Evolutionary conservation across 1,140 invertebrate species (phyloP).

Genomic region (Lucilia sericata): DNA sequence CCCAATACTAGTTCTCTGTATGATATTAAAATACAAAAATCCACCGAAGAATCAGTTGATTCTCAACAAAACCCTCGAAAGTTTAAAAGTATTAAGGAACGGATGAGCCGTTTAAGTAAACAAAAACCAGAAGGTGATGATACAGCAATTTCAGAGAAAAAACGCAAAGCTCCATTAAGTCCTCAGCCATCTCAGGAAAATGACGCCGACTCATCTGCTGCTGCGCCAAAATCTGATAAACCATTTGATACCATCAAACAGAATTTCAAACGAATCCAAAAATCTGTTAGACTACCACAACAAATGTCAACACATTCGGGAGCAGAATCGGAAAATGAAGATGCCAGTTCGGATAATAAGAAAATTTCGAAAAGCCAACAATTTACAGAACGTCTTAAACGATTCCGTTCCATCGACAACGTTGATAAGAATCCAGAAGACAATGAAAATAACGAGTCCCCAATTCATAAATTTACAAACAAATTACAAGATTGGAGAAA

Average conservation of each 20-base stretch:
- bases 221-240: constrained; percentile 21
- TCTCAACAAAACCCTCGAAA: background rate
- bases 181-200: constrained; percentile 46
- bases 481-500: constrained; percentile 49
- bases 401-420: constrained; percentile 32
- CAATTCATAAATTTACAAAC: constrained; percentile 48
- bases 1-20: background rate
- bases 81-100: background rate
- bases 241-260: constrained; percentile 44
- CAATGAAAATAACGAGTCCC: constrained; percentile 48
- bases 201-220: background rate
- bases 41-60: background rate
- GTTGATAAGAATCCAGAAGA: constrained; percentile 50
- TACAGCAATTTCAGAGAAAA: constrained; percentile 3
- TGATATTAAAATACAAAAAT: background rate
- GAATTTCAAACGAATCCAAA: constrained; percentile 54
- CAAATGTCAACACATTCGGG: constrained; percentile 8
- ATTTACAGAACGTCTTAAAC: constrained; percentile 41
- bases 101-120: background rate
- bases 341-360: background rate
- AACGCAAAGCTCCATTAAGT: constrained; percentile 39
- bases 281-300: constrained; percentile 58
- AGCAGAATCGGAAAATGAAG: constrained; percentile 26
- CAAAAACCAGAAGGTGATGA: constrained; percentile 14
- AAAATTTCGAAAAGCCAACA: constrained; percentile 39